Evolutionary conservation across 2,797 vertebrate species (phyloP), one percentile per base, ranked within the genome.

Genomic region (Oreortyx pictus): DNA sequence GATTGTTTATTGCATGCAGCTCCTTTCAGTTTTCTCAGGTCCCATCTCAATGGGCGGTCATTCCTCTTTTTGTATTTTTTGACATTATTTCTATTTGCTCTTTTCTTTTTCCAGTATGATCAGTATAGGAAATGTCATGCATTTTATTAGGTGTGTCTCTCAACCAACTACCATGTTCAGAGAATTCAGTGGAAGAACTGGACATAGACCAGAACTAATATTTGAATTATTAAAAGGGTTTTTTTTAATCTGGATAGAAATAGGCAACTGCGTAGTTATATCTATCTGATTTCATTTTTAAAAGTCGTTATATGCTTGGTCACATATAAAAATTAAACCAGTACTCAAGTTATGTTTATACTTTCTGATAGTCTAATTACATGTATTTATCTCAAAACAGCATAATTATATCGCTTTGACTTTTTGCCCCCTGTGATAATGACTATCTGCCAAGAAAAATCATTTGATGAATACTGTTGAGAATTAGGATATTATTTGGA

Each of bases 331-430:
- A 31, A 59, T 64, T 59, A 47, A 89, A 66, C 35, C 60, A 84
- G 39, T 50, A 64, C 18, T 73, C 46, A 41, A 62, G 9, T 70
- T 87, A n/a, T 70, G 50, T 71, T 81, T 74, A 25, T 81, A 14
- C n/a, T 33, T 82, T 90, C 10, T 22, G 10, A 81, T 87, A 52
- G 82, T 62, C 50, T 92, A 77, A 89, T 92, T 89, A 70, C 18
- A 27, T 22, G 2, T 70, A 57, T 82, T 29, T 75, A 8, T 78
- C 60, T 92, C 64, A 35, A 73, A 86, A 64, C 9, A 54, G 43
- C 47, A 43, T 33, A 43, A 39, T 82, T 41, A 47, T 67, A 25
- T 76, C 59, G 49, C 83, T 41, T 50, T 43, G 25, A 70, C 20
- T 78, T 88, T 47, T 44, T 73, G 12, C 17, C 25, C 11, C 25